Percentiles rank a stretch among this genome's conserved stretches.
phyloP scores from a whole-genome alignment of 2,888 invertebrate species.

The Rhyacophila evoluta region DNA sequence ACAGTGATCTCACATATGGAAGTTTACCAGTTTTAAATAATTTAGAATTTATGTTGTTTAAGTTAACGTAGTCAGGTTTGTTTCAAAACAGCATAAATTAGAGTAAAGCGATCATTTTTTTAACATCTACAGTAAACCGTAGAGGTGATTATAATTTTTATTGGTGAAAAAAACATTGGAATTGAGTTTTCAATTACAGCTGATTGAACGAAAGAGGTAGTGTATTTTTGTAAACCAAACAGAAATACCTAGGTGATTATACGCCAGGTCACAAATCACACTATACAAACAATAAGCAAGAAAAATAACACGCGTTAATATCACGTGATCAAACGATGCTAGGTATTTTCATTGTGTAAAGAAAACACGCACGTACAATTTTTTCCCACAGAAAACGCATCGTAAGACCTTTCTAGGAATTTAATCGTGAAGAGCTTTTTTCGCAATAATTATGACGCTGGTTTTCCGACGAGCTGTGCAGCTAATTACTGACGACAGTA shows the following conservation, averaged over 20 bases:
- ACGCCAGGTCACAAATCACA: background rate
- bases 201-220: background rate
- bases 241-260: background rate
- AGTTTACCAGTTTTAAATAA: too few species aligned
- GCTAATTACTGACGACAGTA: slow-evolving; percentile 6
- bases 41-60: too few species aligned
- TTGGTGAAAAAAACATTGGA: too few species aligned
- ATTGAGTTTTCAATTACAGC: background rate
- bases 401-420: background rate
- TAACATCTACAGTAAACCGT: too few species aligned
- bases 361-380: background rate
- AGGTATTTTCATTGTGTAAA: background rate
- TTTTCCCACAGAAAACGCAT: background rate
- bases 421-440: background rate
- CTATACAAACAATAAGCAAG: background rate
- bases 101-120: too few species aligned
- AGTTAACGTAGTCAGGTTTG: too few species aligned
- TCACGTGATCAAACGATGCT: background rate
- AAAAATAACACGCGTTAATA: background rate
- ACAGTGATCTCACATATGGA: too few species aligned
- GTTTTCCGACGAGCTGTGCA: background rate
- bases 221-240: background rate
- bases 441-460: slow-evolving; percentile 2
- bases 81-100: too few species aligned
- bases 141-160: too few species aligned